Evolutionary conservation across 2,888 invertebrate genomes (phyloP), one percentile per base, ranked within the genome.

Genomic region (Clusia tigrina): DNA sequence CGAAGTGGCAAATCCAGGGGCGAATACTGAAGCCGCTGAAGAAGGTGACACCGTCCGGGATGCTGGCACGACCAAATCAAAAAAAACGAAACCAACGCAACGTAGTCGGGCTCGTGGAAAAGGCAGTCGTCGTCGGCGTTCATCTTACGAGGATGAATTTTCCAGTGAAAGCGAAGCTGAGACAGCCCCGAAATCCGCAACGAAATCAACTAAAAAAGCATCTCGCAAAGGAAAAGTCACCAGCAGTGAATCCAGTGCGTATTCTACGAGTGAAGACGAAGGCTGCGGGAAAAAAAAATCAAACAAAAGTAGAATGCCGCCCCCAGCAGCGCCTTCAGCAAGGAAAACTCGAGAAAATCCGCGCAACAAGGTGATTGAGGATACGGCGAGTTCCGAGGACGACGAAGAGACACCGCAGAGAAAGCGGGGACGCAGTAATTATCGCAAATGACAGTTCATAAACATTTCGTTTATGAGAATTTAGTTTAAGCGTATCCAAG

Each of bases 391-490:
- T 10, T 5, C 6, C 10, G 73, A 71, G 48, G 73, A 74, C 1
- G 72, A 71, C 18, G 70, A 72, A 6, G 61, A 68, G 22, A 66
- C 70, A 55, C 74, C 74, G 15, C 68, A 68, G 56, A 62, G 71
- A 26, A 76, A 76, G 61, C 69, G 70, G n/a, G 76, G 76, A 1
- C 73, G 76, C 24, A 69, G 62, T 54, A 70, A n/a, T n/a, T n/a
- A 65, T 63, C 68, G 63, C 15, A 65, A 67, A 58, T 67, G 42
- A 54, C 9, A 48, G 24, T n/a, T n/a, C 1, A 20, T 42, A 24
- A 15, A 42, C 3, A 3, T n/a, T 12, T 32, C 6, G 42, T n/a
- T 15, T 15, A 42, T 32, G 12, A 32, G 6, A 12, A 6, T 42
- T 42, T 42, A 42, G 42, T 42, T n/a, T 42, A 6, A 3, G 3